phyloP scores from a whole-genome alignment of 2,113 vertebrate species.

The Stictonetta naevosa region DNA sequence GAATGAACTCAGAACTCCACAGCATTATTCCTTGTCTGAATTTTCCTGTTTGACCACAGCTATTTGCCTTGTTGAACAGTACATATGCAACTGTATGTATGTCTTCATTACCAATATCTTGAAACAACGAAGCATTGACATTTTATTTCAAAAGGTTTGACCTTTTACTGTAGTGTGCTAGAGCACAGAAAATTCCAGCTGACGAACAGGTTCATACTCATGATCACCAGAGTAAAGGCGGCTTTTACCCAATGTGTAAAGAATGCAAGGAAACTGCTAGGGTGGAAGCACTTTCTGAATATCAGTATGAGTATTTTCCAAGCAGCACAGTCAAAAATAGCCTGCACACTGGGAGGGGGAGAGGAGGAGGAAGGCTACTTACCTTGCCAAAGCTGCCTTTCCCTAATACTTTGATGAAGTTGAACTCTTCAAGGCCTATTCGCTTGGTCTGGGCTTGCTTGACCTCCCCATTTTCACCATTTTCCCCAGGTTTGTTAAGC shows the following conservation, averaged over 20 bases:
- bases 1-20: neutral
- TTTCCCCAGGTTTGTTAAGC: conserved; percentile 77
- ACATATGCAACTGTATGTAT: neutral
- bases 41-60: neutral
- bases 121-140: neutral
- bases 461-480: conserved; percentile 90
- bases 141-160: neutral
- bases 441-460: conserved; percentile 85
- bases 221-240: neutral
- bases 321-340: neutral
- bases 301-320: neutral
- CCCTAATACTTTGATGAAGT: conserved; percentile 97
- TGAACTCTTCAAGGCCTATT: conserved; percentile 93
- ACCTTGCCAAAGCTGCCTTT: conserved; percentile 99
- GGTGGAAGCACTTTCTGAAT: neutral
- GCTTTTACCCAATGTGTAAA: neutral
- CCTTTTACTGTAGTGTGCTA: neutral
- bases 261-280: neutral
- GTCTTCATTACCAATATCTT: neutral
- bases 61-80: neutral
- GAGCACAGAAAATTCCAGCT: neutral
- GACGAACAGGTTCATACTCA: neutral
- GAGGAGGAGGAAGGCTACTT: neutral
- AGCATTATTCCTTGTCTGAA: neutral
- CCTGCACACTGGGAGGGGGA: too few relatives aligned